These are phyloP conservation scores for Spea multiplicata DNA, from an alignment of 2,113 vertebrate species.

Conservation along the genomic window DNA sequence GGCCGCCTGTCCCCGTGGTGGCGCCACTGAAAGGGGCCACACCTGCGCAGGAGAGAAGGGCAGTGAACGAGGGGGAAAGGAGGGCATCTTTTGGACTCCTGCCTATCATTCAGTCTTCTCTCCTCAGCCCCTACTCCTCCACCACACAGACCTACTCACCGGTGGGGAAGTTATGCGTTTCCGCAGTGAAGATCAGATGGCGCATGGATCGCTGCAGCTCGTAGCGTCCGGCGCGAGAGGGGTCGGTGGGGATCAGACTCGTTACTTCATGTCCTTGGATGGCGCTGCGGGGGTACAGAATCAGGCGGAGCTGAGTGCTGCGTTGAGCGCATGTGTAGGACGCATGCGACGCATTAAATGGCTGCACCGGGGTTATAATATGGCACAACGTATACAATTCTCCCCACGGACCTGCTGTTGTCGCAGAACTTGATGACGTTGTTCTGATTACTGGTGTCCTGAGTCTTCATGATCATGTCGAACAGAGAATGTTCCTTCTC, in stretches of 20 bases:
- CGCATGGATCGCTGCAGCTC: conserved; percentile 62
- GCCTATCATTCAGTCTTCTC: too few relatives aligned
- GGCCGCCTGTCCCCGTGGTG: conserved; percentile 84
- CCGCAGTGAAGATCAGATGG: conserved; percentile 89
- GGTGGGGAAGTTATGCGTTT: conserved; percentile 94
- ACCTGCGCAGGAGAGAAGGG: conserved; percentile 52
- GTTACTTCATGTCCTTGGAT: conserved; percentile 74
- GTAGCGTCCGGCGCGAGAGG: conserved; percentile 69
- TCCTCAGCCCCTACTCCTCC: background rate
- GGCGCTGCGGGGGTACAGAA: conserved; percentile 64
- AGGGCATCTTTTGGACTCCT: too few relatives aligned
- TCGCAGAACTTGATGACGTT: conserved; percentile 91
- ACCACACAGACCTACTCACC: conserved; percentile 58
- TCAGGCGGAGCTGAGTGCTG: background rate
- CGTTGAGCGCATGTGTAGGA: too few relatives aligned
- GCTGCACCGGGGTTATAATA: too few relatives aligned
- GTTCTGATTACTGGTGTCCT: conserved; percentile 80
- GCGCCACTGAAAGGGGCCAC: conserved; percentile 89
- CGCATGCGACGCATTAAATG: too few relatives aligned
- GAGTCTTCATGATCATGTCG: conserved; percentile 84
- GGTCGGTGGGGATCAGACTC: conserved; percentile 71
- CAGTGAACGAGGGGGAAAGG: background rate
- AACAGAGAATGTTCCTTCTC: conserved; percentile 75
- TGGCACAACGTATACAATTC: too few relatives aligned
- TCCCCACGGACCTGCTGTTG: conserved; percentile 82